Evolutionary conservation across 2,113 vertebrate genomes (phyloP).

Genomic region (Chascanopsetta lugubris): DNA sequence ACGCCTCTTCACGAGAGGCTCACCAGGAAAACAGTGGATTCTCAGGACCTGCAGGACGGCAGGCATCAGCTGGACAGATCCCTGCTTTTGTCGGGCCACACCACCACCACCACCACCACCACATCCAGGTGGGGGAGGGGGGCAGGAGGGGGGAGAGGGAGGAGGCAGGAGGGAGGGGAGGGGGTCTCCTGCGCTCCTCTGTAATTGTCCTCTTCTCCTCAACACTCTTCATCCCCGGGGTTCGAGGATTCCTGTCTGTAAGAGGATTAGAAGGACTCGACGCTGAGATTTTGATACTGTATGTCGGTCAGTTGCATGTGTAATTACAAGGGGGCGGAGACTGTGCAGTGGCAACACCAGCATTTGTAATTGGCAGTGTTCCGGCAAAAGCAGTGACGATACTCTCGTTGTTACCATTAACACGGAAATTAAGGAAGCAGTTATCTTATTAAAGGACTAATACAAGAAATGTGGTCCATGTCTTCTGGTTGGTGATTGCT

Average conservation of each 20-base stretch:
- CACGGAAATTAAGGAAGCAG: conserved; percentile 80
- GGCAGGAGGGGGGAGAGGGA: conserved; percentile 32
- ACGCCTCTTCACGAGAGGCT: conserved; percentile 64
- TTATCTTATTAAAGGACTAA: conserved; percentile 86
- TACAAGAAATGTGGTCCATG: conserved; percentile 79
- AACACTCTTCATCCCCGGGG: conserved; percentile 53
- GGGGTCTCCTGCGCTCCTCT: conserved; percentile 60
- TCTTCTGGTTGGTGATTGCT: conserved; percentile 83
- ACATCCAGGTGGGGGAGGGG: conserved; percentile 47
- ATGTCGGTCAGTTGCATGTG: conserved; percentile 81
- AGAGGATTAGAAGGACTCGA: conserved; percentile 71
- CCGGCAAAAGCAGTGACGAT: conserved; percentile 76
- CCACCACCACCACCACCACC: conserved; percentile 60
- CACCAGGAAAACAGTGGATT: conserved; percentile 73
- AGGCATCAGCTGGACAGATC: conserved; percentile 75
- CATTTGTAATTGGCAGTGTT: conserved; percentile 80
- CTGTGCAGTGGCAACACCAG: conserved; percentile 77
- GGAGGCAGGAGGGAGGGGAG: conserved; percentile 48
- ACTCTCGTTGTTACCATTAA: conserved; percentile 77
- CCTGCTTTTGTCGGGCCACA: conserved; percentile 76
- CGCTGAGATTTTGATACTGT: conserved; percentile 79
- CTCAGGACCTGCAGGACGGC: conserved; percentile 82
- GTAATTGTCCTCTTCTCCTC: conserved; percentile 60
- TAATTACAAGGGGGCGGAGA: conserved; percentile 68
- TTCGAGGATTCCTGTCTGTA: conserved; percentile 72